Evolutionary conservation across 2,113 vertebrate genomes (phyloP), one percentile per base, ranked within the genome.

Genomic region (Brachirus orientalis): DNA sequence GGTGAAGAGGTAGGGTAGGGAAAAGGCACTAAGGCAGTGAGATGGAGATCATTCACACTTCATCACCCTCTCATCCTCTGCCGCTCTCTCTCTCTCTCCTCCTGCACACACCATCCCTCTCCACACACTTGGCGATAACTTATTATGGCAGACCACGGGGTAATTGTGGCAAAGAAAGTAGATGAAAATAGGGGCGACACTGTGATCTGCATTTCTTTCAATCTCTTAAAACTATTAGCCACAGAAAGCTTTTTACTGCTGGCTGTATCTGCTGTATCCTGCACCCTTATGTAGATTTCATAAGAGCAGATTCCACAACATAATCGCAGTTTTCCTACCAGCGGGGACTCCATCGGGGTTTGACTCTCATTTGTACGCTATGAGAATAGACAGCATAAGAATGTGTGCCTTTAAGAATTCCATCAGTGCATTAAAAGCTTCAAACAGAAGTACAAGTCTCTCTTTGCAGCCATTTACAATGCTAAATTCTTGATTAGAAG

Each of bases 11-110:
- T 28, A 60, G 51, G 40, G 59, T 19, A 19, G 43, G 50, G 69
- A 78, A 80, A 47, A 36, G 51, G 48, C 52, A 76, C 10, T 60
- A 33, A 20, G 22, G 45, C 59, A 54, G 22, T 11, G 37, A 52
- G 69, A 79, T 18, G 41, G 63, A 72, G 64, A 89, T 83, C 59
- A 78, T 77, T 87, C 69, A 75, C 83, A 82, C 77, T 64, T 84
- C 88, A 79, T 75, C 86, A 41, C 63, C 80, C 71, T 44, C 58
- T 70, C 70, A 45, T 51, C 59, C 41, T 19, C 17, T 38, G 28
- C 37, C 59, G 40, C 43, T 43, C 60, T 44, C 36, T 10, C 63
- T 60, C 28, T 43, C 40, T 41, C 17, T 50, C 54, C 38, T 41
- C 8, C 22, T 50, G n/a, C 52, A 41, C 28, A 51, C 61, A 50